Conservation (phyloP, 2,888 invertebrate genomes). For the Platycheirus albimanus region DNA sequence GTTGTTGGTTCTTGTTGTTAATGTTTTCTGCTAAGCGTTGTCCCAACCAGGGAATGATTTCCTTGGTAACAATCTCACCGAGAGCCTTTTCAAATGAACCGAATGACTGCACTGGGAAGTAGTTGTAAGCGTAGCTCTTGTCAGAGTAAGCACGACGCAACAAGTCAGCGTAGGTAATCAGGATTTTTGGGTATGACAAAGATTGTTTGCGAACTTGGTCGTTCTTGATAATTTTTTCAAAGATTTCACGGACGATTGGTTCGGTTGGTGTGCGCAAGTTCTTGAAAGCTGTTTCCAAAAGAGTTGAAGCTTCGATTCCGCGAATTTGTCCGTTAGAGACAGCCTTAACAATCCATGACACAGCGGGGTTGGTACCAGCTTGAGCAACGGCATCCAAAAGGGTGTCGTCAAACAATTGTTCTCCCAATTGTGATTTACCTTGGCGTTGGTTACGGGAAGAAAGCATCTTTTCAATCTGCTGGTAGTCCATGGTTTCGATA, state of each 20-base stretch:
- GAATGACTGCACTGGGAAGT: slow-evolving; percentile 87
- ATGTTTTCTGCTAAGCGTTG: slow-evolving; percentile 84
- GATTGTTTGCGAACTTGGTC: slow-evolving; percentile 84
- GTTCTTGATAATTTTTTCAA: slow-evolving; percentile 83
- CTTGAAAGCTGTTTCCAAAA: slow-evolving; percentile 82
- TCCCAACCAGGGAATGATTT: slow-evolving; percentile 86
- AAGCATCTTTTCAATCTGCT: slow-evolving; percentile 84
- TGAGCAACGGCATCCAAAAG: slow-evolving; percentile 87
- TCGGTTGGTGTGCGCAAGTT: slow-evolving; percentile 67
- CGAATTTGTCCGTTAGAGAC: slow-evolving; percentile 84
- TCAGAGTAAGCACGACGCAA: slow-evolving; percentile 86
- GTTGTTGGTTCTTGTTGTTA: slow-evolving; percentile 83
- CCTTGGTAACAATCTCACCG: slow-evolving; percentile 83
- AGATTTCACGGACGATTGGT: slow-evolving; percentile 63
- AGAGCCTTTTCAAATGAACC: slow-evolving; percentile 85
- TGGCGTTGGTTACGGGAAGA: slow-evolving; percentile 80
- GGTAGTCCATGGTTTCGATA: slow-evolving; percentile 85
- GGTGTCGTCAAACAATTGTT: slow-evolving; percentile 84
- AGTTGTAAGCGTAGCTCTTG: slow-evolving; percentile 84
- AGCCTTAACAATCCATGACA: slow-evolving; percentile 85
- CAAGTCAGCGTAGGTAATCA: slow-evolving; percentile 85
- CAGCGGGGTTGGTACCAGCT: slow-evolving; percentile 88
- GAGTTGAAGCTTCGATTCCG: slow-evolving; percentile 85
- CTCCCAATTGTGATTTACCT: slow-evolving; percentile 79
- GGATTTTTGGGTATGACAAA: slow-evolving; percentile 84